Percentiles rank a stretch among this genome's conserved stretches.
These are phyloP conservation scores for Parochlus steinenii DNA, from an alignment of 2,888 invertebrate species.

Conservation along the genomic window DNA sequence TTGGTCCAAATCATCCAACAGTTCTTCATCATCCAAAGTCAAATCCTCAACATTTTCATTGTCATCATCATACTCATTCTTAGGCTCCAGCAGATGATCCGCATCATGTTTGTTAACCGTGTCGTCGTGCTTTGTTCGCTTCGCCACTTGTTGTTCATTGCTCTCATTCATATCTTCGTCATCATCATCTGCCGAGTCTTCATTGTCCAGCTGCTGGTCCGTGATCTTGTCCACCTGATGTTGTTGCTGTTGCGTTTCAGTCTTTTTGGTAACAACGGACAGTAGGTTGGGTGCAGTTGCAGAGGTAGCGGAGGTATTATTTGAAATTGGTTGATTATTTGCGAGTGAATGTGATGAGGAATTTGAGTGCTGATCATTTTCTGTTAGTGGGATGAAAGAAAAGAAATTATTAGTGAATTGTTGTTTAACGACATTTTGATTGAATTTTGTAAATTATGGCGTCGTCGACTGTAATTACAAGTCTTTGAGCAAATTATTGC, in stretches of 20 bases:
- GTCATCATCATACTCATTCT: slow-evolving; percentile 57
- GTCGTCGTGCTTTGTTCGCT: slow-evolving; percentile 14
- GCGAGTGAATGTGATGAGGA: slow-evolving; percentile 29
- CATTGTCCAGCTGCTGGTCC: slow-evolving; percentile 22
- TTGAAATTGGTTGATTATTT: slow-evolving; percentile 16
- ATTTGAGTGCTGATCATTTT: slow-evolving; percentile 30
- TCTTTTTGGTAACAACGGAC: slow-evolving; percentile 31
- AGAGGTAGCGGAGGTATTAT: slow-evolving; percentile 18
- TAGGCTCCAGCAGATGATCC: slow-evolving; percentile 42
- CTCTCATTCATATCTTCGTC: slow-evolving; percentile 14
- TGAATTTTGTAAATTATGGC: too few species aligned
- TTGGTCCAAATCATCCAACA: slow-evolving; percentile 54
- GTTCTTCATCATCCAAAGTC: slow-evolving; percentile 63
- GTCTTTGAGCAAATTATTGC: too few species aligned
- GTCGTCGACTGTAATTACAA: too few species aligned
- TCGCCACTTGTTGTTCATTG: slow-evolving; percentile 13
- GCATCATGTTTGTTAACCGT: slow-evolving; percentile 17
- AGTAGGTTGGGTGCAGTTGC: slow-evolving; percentile 19
- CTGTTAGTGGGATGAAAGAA: slow-evolving; percentile 22
- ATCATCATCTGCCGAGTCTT: slow-evolving; percentile 19
- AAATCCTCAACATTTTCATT: slow-evolving; percentile 64
- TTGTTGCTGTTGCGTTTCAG: slow-evolving; percentile 21
- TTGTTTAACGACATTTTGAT: neutral
- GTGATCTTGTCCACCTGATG: slow-evolving; percentile 15
- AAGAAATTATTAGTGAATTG: slow-evolving; percentile 3